These are phyloP conservation scores for Microchrysa polita DNA, from an alignment of 2,888 invertebrate species.

Conservation along the genomic window DNA sequence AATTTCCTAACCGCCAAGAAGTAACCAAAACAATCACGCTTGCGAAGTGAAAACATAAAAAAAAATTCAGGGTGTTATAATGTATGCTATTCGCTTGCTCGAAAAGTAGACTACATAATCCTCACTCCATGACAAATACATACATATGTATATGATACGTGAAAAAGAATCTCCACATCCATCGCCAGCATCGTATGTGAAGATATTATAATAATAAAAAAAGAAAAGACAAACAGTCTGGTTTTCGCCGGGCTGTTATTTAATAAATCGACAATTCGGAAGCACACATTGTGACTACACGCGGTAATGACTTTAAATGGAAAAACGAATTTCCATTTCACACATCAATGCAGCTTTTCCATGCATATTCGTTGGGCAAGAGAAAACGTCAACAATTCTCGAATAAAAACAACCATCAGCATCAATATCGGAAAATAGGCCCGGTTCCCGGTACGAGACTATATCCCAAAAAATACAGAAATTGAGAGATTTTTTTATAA, in stretches of 20 bases:
- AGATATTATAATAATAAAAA: too few species aligned
- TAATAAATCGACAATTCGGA: neutral
- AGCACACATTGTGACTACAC: neutral
- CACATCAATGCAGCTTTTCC: slow-evolving; percentile 60
- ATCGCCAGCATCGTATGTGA: too few species aligned
- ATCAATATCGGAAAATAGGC: neutral
- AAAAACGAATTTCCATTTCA: slow-evolving; percentile 58
- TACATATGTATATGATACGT: too few species aligned
- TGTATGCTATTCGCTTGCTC: too few species aligned
- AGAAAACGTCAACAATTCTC: slow-evolving; percentile 36
- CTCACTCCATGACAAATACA: too few species aligned
- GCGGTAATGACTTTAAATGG: slow-evolving; percentile 47
- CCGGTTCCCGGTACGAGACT: neutral
- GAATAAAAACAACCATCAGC: slow-evolving; percentile 33
- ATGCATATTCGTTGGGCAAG: slow-evolving; percentile 56
- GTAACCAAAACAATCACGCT: too few species aligned
- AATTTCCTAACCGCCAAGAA: too few species aligned
- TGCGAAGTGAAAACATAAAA: too few species aligned
- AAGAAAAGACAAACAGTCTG: too few species aligned
- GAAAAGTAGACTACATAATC: too few species aligned
- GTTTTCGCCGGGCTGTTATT: neutral
- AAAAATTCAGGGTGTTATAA: too few species aligned
- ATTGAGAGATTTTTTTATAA: slow-evolving; percentile 22
- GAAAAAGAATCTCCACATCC: too few species aligned
- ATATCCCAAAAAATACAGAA: neutral